phyloP scores from a whole-genome alignment of 2,113 vertebrate species.

The Orycteropus afer region DNA sequence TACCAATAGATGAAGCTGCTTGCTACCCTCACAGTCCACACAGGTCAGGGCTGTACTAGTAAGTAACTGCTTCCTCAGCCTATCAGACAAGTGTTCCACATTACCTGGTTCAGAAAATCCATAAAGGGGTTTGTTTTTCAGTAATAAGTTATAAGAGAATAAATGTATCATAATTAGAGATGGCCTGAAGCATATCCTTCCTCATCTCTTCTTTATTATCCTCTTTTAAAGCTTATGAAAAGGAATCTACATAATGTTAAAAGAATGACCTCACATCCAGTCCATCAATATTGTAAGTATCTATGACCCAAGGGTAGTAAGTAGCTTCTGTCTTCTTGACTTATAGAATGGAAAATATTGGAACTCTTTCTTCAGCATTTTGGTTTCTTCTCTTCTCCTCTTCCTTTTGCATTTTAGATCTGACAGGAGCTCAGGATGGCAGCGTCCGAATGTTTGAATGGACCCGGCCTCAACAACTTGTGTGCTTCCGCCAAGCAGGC shows the following conservation, averaged over 20 bases:
- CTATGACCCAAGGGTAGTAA: not conserved
- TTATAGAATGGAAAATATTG: not conserved
- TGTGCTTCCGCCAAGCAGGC: slow-evolving; percentile 97
- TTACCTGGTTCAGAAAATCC: not conserved
- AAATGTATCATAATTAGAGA: not conserved
- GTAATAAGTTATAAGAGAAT: not conserved
- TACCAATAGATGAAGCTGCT: not conserved
- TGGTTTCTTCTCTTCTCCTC: not conserved
- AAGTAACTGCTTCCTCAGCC: not conserved
- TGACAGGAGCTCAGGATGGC: slow-evolving; percentile 98
- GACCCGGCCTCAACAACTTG: slow-evolving; percentile 96
- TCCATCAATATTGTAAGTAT: slow-evolving; percentile 98
- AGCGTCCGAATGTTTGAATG: slow-evolving; percentile 99
- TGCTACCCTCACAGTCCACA: not conserved
- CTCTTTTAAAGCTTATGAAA: slow-evolving; percentile 94
- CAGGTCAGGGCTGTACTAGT: not conserved
- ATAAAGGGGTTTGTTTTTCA: not conserved
- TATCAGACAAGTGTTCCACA: not conserved
- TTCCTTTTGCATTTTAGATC: slow-evolving; percentile 86
- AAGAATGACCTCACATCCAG: slow-evolving; percentile 98
- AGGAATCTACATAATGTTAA: slow-evolving; percentile 98
- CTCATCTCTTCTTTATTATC: slow-evolving; percentile 43
- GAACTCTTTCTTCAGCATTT: not conserved
- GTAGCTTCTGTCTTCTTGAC: not conserved
- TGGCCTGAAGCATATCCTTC: not conserved